Percentiles rank a stretch among this genome's conserved stretches.
Evolutionary conservation across 2,797 vertebrate species (phyloP).

Genomic region (Catamblyrhynchus diadema): DNA sequence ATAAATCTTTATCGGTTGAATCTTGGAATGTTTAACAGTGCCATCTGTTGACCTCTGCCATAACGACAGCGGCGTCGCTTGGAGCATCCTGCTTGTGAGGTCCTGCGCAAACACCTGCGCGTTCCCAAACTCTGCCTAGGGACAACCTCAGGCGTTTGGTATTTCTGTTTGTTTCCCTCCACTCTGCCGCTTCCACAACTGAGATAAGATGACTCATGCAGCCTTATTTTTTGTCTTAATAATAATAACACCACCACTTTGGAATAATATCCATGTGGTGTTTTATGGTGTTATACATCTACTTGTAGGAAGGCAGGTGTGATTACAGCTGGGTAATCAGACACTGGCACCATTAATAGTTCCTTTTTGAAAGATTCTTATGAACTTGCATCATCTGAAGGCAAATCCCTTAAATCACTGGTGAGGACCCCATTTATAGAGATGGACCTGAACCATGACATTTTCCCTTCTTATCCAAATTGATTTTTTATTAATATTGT

Average conservation of each 20-base stretch:
- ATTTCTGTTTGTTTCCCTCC: neutral
- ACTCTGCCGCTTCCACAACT: neutral
- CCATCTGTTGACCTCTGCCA: constrained; percentile 62
- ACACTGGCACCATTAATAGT: neutral
- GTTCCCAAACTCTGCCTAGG: fast-evolving
- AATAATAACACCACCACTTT: neutral
- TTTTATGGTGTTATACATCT: neutral
- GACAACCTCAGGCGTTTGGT: fast-evolving
- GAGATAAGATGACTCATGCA: neutral
- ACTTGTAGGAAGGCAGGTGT: neutral
- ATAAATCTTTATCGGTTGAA: neutral
- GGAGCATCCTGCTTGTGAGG: neutral
- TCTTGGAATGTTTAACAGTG: constrained; percentile 57
- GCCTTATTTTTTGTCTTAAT: neutral
- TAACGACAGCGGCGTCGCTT: constrained; percentile 2
- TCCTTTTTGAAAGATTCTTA: neutral
- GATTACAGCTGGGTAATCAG: neutral
- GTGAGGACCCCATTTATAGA: neutral
- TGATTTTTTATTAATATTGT: neutral
- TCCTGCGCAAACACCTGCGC: fast-evolving
- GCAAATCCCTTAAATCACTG: neutral
- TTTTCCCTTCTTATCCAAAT: neutral
- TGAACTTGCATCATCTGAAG: neutral
- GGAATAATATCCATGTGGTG: neutral
- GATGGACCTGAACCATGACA: neutral